Evolutionary conservation across 2,888 invertebrate species (phyloP).

Genomic region (Euplagia quadripunctaria): DNA sequence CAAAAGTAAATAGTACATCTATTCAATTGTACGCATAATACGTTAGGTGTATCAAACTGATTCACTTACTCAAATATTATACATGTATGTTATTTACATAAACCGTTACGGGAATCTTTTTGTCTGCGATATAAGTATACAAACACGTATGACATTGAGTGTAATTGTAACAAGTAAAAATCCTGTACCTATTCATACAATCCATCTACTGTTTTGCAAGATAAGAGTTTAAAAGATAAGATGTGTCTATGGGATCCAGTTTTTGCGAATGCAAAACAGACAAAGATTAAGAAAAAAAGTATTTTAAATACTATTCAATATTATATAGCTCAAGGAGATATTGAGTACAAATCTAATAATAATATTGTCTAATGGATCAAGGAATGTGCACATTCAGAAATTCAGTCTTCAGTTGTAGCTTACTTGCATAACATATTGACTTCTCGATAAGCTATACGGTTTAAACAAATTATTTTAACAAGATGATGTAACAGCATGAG

Average conservation of each 20-base stretch:
- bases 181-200: not conserved
- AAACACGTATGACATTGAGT: conserved; percentile 1
- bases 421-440: conserved; percentile 9
- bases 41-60: conserved; percentile 24
- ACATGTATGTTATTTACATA: not conserved
- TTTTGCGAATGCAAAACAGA: too few species aligned
- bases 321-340: not conserved
- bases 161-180: not conserved
- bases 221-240: too few species aligned
- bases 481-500: conserved; percentile 5
- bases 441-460: conserved; percentile 13
- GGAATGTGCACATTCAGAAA: not conserved
- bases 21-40: conserved; percentile 9
- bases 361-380: too few species aligned
- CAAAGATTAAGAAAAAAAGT: too few species aligned
- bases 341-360: not conserved
- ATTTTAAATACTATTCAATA: not conserved
- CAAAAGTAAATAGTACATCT: conserved; percentile 29
- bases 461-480: not conserved
- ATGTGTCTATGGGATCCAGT: too few species aligned
- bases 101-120: not conserved
- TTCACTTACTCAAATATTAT: conserved; percentile 22
- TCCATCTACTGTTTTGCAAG: not conserved
- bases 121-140: not conserved
- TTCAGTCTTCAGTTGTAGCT: not conserved